phyloP scores from a whole-genome alignment of 2,888 invertebrate genomes.

The Crossocerus cetratus region DNA sequence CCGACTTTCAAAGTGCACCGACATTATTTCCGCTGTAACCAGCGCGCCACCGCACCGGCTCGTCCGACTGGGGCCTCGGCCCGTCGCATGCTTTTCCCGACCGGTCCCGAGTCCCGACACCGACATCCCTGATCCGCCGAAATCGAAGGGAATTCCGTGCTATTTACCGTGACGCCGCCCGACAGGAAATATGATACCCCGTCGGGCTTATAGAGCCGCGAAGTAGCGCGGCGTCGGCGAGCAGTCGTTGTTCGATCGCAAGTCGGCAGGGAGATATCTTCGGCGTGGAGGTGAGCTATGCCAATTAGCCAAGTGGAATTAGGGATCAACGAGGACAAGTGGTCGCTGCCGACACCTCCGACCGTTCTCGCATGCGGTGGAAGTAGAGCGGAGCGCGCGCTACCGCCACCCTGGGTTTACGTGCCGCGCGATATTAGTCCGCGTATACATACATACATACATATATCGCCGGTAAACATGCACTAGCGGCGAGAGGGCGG shows the following conservation, averaged over 20 bases:
- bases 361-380: too few relatives aligned
- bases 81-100: too few relatives aligned
- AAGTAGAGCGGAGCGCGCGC: constrained; percentile 41
- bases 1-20: constrained; percentile 64
- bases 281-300: not conserved
- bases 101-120: not conserved
- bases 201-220: constrained; percentile 7
- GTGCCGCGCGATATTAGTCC: constrained; percentile 73
- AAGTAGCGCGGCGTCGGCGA: constrained; percentile 62
- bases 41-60: constrained; percentile 31
- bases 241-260: constrained; percentile 3
- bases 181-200: too few relatives aligned
- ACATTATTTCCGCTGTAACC: constrained; percentile 71
- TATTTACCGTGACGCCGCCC: too few relatives aligned
- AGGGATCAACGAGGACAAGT: not conserved
- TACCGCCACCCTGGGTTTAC: constrained; percentile 54
- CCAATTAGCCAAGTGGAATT: constrained; percentile 1
- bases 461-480: constrained; percentile 67
- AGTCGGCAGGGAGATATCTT: constrained; percentile 12
- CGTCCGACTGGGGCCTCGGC: not conserved
- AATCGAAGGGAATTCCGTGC: constrained; percentile 21
- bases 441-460: constrained; percentile 42
- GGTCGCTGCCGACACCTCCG: not conserved
- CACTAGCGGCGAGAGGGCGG: constrained; percentile 31
- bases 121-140: constrained; percentile 16